Evolutionary conservation across 2,113 vertebrate species (phyloP), one percentile per base, ranked within the genome.

Genomic region (Aplodontia rufa): DNA sequence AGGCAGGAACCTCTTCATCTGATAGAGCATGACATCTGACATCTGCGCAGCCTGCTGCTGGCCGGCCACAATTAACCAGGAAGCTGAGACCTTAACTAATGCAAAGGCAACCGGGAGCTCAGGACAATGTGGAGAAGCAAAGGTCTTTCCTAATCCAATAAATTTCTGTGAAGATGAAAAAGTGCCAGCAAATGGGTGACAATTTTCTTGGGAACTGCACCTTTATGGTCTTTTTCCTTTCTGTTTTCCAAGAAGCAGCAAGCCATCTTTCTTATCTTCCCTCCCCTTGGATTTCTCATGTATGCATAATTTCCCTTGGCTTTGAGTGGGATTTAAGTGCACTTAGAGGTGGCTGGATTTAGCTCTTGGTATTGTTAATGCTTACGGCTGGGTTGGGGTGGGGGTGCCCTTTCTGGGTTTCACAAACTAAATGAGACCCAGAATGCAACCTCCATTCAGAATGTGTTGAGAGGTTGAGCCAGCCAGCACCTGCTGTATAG

Each of bases 11-110:
- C 98, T 98, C 98, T 98, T 98, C 98, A 98, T 99, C 98, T 98
- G 98, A 98, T 97, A 96, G 97, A 99, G 97, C 97, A 81, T 99
- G 99, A 99, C 99, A 99, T 99, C 98, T 99, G 99, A 99, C 99
- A 99, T 99, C 97, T 98, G 98, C 94, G 97, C 97, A 96, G 98
- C 97, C 98, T 95, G 97, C 98, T 96, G 95, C 97, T 98, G n/a
- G 91, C 98, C 96, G 97, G 97, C 92, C 97, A 97, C 98, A 93
- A 90, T 96, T 97, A 97, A 72, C 97, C 91, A 28, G 97, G 97
- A 98, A 96, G 96, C 71, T 82, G 92, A 79, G 94, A 91, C 42
- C 45, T 72, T 62, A 90, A 53, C 85, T 53, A 94, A 87, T 4
- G 90, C 96, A 40, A 97, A 94, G 94, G 97, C 97, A 62, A 24